phyloP scores from a whole-genome alignment of 2,113 vertebrate species.

The Python bivittatus region DNA sequence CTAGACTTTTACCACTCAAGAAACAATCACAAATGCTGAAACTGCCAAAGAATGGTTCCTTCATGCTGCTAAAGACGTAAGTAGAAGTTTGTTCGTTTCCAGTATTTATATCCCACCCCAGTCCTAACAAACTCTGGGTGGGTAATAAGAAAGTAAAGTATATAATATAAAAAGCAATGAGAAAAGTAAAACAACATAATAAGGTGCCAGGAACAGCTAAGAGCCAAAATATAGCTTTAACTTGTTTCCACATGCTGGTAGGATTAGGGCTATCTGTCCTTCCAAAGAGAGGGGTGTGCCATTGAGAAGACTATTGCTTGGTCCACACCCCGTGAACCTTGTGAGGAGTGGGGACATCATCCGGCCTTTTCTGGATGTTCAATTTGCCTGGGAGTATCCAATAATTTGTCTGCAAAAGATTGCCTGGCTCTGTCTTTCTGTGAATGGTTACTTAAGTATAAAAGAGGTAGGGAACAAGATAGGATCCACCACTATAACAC shows the following conservation, averaged over 20 bases:
- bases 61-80: slow-evolving; percentile 84
- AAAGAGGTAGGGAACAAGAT: not conserved
- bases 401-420: not conserved
- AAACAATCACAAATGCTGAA: slow-evolving; percentile 99
- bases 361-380: not conserved
- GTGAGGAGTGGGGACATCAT: not conserved
- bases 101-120: not conserved
- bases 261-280: not conserved
- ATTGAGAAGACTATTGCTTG: not conserved
- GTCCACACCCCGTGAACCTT: not conserved
- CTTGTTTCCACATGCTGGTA: not conserved
- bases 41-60: slow-evolving; percentile 96
- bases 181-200: not conserved
- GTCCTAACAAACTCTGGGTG: not conserved
- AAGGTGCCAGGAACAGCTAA: not conserved
- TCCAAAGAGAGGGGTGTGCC: not conserved
- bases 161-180: not conserved
- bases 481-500: not conserved
- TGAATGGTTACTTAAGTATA: not conserved
- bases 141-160: not conserved
- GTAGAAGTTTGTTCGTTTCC: slow-evolving; percentile 44
- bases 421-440: not conserved
- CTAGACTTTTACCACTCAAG: slow-evolving; percentile 97
- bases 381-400: not conserved
- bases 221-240: not conserved